Base-by-base conservation (phyloP, 1,140 invertebrate species). In the Hydropsyche tenuis region DNA sequence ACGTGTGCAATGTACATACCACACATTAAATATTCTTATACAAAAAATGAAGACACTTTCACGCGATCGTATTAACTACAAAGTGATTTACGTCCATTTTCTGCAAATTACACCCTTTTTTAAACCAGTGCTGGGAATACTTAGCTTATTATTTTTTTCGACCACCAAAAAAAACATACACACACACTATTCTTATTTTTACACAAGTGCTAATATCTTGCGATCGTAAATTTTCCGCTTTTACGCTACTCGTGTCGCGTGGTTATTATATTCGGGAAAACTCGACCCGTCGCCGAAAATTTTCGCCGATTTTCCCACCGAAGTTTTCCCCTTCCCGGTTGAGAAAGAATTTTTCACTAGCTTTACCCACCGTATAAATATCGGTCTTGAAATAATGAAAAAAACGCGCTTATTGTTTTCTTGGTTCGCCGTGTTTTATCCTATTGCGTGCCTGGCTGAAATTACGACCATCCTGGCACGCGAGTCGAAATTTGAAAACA, bases 351-450 rank as follows among this genome's bases (percentile, higher is more conserved):
- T 18, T 53, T 20, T 9, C 48, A 53, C 16, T 1, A 16, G 48
- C 48, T 14, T 9, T 18, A 53, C 48, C 18, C 20, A 18, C 6
- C n/a, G 48, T 9, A 53, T n/a, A 53, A 53, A 53, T 53, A 53
- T 53, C 48, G 48, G n/a, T 20, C 9, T 20, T 6, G 16, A 20
- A 18, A 37, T 37, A 37, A 20, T 20, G 48, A 20, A 53, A 53
- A 46, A 53, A 53, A 20, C 48, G 9, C 48, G 48, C 48, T 53
- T 53, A 53, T 53, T 53, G 48, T 53, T 53, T 53, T 53, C 48
- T 53, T 53, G 48, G 9, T 16, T 53, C 16, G 16, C 48, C 48
- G 48, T 16, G 48, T 53, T n/a, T n/a, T 53, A 53, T 18, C 48
- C 48, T 20, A 18, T 53, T 53, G 48, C 48, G 48, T 53, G 48